phyloP scores from a whole-genome alignment of 2,113 vertebrate species.

The Notothenia rossii region DNA sequence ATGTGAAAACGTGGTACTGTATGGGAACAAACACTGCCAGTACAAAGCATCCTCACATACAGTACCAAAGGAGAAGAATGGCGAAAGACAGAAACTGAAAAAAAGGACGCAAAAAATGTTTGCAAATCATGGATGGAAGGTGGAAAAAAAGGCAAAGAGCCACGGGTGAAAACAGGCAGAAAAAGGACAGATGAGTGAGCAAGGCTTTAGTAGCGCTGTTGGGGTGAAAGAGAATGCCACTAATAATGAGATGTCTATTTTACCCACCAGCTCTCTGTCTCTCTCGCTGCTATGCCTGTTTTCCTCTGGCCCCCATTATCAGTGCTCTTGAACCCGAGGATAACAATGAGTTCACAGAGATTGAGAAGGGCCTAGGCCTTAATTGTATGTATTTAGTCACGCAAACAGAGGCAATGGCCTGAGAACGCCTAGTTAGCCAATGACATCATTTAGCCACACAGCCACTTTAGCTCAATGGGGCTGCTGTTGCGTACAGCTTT shows the following conservation, averaged over 20 bases:
- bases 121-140: conserved; percentile 21
- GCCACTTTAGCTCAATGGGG: conserved; percentile 90
- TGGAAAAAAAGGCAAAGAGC: conserved; percentile 32
- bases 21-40: conserved; percentile 18
- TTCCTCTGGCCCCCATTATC: conserved; percentile 98
- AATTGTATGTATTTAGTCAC: conserved; percentile 99
- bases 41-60: conserved; percentile 49
- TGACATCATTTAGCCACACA: conserved; percentile 95
- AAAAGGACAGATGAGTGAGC: conserved; percentile 67
- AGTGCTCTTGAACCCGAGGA: conserved; percentile 98
- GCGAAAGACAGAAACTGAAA: conserved; percentile 22
- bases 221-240: conserved; percentile 81
- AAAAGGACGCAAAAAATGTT: conserved; percentile 9
- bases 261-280: conserved; percentile 90
- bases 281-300: conserved; percentile 88
- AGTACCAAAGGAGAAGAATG: conserved; percentile 23
- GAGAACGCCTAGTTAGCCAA: conserved; percentile 98
- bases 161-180: conserved; percentile 35
- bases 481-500: conserved; percentile 80
- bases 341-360: conserved; percentile 99
- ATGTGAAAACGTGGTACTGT: conserved; percentile 36
- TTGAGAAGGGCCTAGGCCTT: conserved; percentile 96
- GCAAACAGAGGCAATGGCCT: conserved; percentile 99
- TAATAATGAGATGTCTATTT: conserved; percentile 93
- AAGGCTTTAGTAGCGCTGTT: conserved; percentile 72